Evolutionary conservation across 2,113 vertebrate genomes (phyloP).

Genomic region (Uropsilus gracilis): DNA sequence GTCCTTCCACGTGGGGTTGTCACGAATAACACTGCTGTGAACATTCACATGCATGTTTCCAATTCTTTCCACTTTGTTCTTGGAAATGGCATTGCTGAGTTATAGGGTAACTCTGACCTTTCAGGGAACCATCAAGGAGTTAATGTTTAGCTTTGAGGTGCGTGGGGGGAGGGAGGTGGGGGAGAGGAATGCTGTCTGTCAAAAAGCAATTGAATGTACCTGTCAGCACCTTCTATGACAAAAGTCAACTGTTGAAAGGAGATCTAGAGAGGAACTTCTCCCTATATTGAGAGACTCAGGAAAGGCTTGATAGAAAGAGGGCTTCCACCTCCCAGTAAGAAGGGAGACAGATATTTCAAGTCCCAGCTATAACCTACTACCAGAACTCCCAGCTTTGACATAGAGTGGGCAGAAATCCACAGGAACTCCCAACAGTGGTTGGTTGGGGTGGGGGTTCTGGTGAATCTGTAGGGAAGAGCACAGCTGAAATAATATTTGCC

Average conservation of each 20-base stretch:
- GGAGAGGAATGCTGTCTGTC: too few species aligned
- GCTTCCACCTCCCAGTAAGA: accelerated
- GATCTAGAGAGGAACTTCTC: not conserved
- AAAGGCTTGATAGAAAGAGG: not conserved
- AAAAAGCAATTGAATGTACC: not conserved
- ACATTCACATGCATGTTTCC: not conserved
- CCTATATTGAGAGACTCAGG: not conserved
- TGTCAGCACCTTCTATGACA: not conserved
- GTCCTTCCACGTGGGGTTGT: not conserved
- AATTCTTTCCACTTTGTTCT: not conserved
- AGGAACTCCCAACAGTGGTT: not conserved
- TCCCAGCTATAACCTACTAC: not conserved
- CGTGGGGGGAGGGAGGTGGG: not conserved
- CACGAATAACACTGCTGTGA: not conserved
- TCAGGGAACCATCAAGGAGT: not conserved
- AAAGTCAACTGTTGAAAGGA: not conserved
- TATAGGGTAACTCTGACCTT: not conserved
- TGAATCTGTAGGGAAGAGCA: not conserved
- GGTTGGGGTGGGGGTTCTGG: not conserved
- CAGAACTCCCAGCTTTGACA: not conserved
- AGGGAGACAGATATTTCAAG: not conserved
- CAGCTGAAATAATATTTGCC: constrained; percentile 71
- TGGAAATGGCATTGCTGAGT: not conserved
- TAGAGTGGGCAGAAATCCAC: not conserved
- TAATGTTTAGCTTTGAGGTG: not conserved